These are phyloP conservation scores for Clavelina lepadiformis DNA, from an alignment of 23 tunicate genomes.

Conservation along the genomic window DNA sequence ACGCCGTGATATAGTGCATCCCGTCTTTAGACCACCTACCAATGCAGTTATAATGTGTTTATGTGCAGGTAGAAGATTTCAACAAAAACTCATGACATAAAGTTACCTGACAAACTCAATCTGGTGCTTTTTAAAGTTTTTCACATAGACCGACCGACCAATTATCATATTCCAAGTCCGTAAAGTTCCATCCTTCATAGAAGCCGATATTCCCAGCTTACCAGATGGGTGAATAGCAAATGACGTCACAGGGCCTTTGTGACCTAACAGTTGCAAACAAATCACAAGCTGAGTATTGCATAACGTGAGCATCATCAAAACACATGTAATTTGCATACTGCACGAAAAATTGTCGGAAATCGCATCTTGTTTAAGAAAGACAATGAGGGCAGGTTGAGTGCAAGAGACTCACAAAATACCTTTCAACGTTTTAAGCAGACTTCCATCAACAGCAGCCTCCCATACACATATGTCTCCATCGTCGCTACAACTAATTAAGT, in stretches of 20 bases:
- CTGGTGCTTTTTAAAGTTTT: slow-evolving; percentile 45
- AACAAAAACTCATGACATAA: not conserved
- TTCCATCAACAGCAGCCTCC: slow-evolving; percentile 39
- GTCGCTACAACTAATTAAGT: slow-evolving; percentile 73
- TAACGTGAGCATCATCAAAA: not conserved
- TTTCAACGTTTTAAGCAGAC: slow-evolving; percentile 32
- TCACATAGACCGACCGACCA: slow-evolving; percentile 66
- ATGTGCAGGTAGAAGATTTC: too few relatives aligned
- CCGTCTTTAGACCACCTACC: slow-evolving; percentile 54
- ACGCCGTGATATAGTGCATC: slow-evolving; percentile 44
- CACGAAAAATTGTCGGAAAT: not conserved
- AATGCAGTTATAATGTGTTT: not conserved
- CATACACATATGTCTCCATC: slow-evolving; percentile 78
- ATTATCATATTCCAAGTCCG: slow-evolving; percentile 81
- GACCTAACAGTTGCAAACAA: slow-evolving; percentile 30
- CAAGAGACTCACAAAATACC: slow-evolving; percentile 1
- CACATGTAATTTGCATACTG: not conserved
- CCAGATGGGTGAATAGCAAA: slow-evolving; percentile 79
- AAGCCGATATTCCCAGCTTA: slow-evolving; percentile 69
- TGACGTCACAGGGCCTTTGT: slow-evolving; percentile 69
- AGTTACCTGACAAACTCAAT: slow-evolving; percentile 57
- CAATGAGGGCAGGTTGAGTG: not conserved
- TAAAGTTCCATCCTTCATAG: slow-evolving; percentile 65
- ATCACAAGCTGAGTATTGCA: not conserved
- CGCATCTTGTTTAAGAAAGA: too few relatives aligned